Base-by-base conservation (phyloP, 2,888 invertebrate species). In the Lasioglossum zephyrum region DNA sequence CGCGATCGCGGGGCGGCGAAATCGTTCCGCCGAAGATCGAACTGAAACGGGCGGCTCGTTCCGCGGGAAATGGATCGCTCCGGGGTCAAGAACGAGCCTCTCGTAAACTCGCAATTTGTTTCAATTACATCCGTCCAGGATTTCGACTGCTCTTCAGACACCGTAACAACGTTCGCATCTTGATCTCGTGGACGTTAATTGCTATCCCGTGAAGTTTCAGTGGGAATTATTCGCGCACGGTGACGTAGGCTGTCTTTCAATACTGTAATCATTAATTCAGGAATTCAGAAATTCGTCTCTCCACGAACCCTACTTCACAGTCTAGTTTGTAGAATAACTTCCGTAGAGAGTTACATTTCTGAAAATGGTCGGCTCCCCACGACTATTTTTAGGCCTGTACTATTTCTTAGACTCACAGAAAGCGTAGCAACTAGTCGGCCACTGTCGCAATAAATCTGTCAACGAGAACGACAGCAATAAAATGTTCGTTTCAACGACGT, bases 101-200 rank as follows among this genome's bases (percentile, higher is more conserved):
- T 31, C 66, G 39, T 66, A n/a, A 39, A n/a, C 69, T 39, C 49
- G 53, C 77, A 49, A 77, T 77, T 77, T 53, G n/a, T 77, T 77
- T 77, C 77, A 69, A 77, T 69, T 53, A 69, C 39, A 53, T 69
- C 18, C 77, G 47, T 41, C 13, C 39, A 60, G 57, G 31, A 47
- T 69, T 69, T 77, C 69, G 9, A 39, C 53, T 49, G 26, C 39
- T 69, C n/a, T 26, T 26, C n/a, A 22, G 9, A 39, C 22, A 3
- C 69, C 9, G 22, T 4, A 39, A 39, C 69, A 16, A 31, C 22
- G 22, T 22, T 69, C 2, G 9, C 39, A 39, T 39, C 36, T 69
- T 36, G 36, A 69, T 69, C 69, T 18, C 69, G 69, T 39, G 22
- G 39, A 18, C 39, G 9, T 69, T 69, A 39, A 36, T 69, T 69